Evolutionary conservation across 2,888 invertebrate species (phyloP).

Genomic region (Tineola bisselliella): DNA sequence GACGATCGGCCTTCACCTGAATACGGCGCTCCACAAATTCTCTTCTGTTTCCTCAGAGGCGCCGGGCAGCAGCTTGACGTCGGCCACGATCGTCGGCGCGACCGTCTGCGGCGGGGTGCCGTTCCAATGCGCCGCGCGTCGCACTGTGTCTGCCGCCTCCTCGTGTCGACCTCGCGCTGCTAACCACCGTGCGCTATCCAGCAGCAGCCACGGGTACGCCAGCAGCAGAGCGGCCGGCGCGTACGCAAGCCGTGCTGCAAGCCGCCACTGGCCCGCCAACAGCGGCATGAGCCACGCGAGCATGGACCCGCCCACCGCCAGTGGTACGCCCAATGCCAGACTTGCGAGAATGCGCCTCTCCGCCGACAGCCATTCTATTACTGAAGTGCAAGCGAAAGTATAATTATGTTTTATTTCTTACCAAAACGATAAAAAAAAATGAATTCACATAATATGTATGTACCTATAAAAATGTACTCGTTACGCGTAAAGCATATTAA

Average conservation of each 20-base stretch:
- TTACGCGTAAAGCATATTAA: too few species aligned
- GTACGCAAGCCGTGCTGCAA: conserved; percentile 73
- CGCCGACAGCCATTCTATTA: conserved; percentile 81
- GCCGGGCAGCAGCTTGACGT: conserved; percentile 42
- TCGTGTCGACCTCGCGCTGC: conserved; percentile 70
- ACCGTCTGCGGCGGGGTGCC: conserved; percentile 31
- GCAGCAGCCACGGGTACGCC: conserved; percentile 74
- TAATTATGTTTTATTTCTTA: too few species aligned
- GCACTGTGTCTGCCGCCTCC: conserved; percentile 70
- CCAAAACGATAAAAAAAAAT: too few species aligned
- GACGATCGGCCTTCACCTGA: background rate
- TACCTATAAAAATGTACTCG: too few species aligned
- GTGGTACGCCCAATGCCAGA: conserved; percentile 74
- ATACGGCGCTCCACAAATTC: conserved; percentile 22
- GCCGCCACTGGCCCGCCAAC: conserved; percentile 75
- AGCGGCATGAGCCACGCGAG: conserved; percentile 74
- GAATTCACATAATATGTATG: too few species aligned
- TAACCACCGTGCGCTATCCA: conserved; percentile 82
- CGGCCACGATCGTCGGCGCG: conserved; percentile 51
- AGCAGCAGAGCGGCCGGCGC: conserved; percentile 75
- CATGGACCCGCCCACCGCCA: conserved; percentile 75
- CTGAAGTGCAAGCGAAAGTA: conserved; percentile 36
- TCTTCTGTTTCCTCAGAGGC: conserved; percentile 33
- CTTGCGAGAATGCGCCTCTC: conserved; percentile 77
- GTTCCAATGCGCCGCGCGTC: conserved; percentile 71